Base-by-base conservation (phyloP, 2,888 invertebrate genomes). In the Lasioglossum vierecki region DNA sequence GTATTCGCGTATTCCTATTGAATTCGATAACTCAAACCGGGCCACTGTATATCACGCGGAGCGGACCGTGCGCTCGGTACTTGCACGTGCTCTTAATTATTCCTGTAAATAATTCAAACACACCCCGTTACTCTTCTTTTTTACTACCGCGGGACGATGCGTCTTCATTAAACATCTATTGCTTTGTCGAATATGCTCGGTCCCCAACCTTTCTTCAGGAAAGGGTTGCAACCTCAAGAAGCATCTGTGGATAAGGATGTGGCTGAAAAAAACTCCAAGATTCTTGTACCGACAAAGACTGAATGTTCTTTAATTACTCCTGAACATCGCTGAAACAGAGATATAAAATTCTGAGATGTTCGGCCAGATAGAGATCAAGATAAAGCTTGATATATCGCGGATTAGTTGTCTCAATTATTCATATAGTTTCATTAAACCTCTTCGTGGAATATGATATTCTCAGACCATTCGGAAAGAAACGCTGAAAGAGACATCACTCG, bases 1-100 rank as follows among this genome's bases (percentile, higher is more conserved):
- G 73, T 84, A 84, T 81, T 76, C 81, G 73, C 83, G 76, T 88
- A 84, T 86, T 88, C 74, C 84, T 82, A 86, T 88, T 73, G 77
- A 80, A 88, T 84, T 86, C 88, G 63, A 81, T 88, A 80, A 86
- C 77, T 86, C 88, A 81, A 81, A 77, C 72, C 26, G 46, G 79
- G 80, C 79, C 70, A 79, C 80, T 35, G 57, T 87, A 79, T 68
- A 76, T 82, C 79, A 84, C 44, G 39, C 41, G 11, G 15, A 5
- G 57, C 77, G 68, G n/a, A 18, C 53, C 70, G 46, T 78, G 79
- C 77, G 49, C 68, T 73, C 53, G 41, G 46, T 46, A 72, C 57
- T 63, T 49, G 57, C 79, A 74, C 81, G 72, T 73, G 35, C 74
- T 81, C 79, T 84, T 84, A 87, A 88, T 88, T 88, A 83, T 83